Evolutionary conservation across 2,888 invertebrate species (phyloP), one percentile per base, ranked within the genome.

Genomic region (Rotaria magnacalcarata): DNA sequence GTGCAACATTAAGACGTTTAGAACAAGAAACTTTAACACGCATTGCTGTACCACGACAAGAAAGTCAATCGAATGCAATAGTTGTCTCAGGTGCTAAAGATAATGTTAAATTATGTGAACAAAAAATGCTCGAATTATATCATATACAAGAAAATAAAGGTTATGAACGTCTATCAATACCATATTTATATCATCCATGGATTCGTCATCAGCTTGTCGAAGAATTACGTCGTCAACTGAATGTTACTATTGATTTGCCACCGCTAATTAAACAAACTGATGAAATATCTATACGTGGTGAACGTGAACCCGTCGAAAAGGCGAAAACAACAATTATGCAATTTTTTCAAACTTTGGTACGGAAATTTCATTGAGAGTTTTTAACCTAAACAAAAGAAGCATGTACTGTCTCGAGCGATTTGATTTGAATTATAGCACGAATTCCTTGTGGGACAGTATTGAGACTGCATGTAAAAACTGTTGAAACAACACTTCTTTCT

Each of bases 181-280:
- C 96, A 87, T 97, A 96, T 92, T 94, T 95, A 88, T 97, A 95
- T 92, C 97, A 98, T 92, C 97, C 98, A 54, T 99, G 98, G 92
- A 95, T 99, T 90, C 94, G 94, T 89, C 90, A 90, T 88, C 87
- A 88, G 84, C 89, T 87, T 34, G 88, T 90, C 43, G 89, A 89
- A 75, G 88, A 89, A 43, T 88, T 90, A 88, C 89, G 89, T 84
- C 90, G 90, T 50, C 89, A 90, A 90, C 96, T 95, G 3, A 95
- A 95, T 80, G 96, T 95, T 16, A 94, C 95, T 89, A 95, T 99
- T 89, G 96, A 96, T 91, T 95, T 99, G 88, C 98, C 98, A 50
- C 97, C 97, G 8, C 94, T 94, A 2, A 94, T 95, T 75, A 95
- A 95, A 14, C 94, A 94, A 90, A 96, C 95, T 90, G 96, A 96